Evolutionary conservation across 2,113 vertebrate species (phyloP).

Genomic region (Reinhardtius hippoglossoides): DNA sequence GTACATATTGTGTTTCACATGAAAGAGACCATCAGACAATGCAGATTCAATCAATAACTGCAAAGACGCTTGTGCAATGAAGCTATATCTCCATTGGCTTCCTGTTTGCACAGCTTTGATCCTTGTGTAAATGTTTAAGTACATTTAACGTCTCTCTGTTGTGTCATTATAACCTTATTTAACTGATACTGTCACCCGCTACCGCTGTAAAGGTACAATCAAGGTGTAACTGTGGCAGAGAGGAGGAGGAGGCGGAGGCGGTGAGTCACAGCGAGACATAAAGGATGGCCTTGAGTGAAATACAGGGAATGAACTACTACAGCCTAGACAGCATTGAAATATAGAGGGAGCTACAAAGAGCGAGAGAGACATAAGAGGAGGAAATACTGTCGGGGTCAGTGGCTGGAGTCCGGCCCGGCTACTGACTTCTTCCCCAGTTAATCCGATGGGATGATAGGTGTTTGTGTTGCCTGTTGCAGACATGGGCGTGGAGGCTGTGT

Average conservation of each 20-base stretch:
- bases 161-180: conserved; percentile 30
- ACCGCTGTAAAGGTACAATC: conserved; percentile 21
- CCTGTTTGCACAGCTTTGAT: conserved; percentile 35
- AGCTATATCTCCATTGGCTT: conserved; percentile 22
- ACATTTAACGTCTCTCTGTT: conserved; percentile 25
- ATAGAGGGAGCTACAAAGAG: conserved; percentile 30
- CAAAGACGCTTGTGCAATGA: conserved; percentile 18
- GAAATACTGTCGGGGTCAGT: conserved; percentile 52
- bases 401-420: conserved; percentile 50
- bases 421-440: conserved; percentile 63
- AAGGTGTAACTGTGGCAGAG: conserved; percentile 19
- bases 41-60: conserved; percentile 44
- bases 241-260: neutral
- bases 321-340: conserved; percentile 35
- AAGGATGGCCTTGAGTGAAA: conserved; percentile 60
- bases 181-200: conserved; percentile 8
- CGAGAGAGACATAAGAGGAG: conserved; percentile 35
- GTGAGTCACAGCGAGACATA: conserved; percentile 37
- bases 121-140: conserved; percentile 26
- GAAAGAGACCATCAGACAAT: conserved; percentile 28
- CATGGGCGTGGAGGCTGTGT: conserved; percentile 8
- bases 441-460: conserved; percentile 62
- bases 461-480: conserved; percentile 50
- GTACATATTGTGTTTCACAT: conserved; percentile 44
- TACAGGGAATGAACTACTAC: conserved; percentile 32